These are phyloP conservation scores for Chromis chromis DNA, from an alignment of 2,797 vertebrate species.

Conservation along the genomic window DNA sequence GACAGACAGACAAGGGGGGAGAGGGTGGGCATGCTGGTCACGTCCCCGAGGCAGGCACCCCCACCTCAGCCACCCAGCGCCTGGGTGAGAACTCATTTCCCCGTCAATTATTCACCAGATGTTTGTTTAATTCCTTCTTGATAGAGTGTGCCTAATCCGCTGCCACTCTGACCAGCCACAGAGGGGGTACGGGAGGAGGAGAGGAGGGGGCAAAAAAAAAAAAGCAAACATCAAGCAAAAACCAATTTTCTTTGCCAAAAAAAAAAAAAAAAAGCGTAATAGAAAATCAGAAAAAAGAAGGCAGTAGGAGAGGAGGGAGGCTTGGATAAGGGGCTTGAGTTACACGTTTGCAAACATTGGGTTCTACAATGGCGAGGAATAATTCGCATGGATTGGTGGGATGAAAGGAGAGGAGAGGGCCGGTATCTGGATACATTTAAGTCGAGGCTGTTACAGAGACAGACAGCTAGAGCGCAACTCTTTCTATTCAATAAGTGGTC, in stretches of 20 bases:
- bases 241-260: conserved; percentile 73
- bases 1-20: conserved; percentile 41
- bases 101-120: conserved; percentile 86
- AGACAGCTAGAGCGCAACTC: conserved; percentile 3
- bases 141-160: conserved; percentile 85
- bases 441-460: conserved; percentile 40
- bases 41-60: conserved; percentile 60
- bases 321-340: conserved; percentile 31
- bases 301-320: conserved; percentile 5
- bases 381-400: conserved; percentile 44
- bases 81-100: conserved; percentile 83
- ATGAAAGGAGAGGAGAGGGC: conserved; percentile 37
- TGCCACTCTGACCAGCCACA: conserved; percentile 71
- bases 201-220: not conserved
- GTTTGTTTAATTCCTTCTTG: conserved; percentile 87
- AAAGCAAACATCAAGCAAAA: conserved; percentile 80
- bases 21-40: conserved; percentile 71
- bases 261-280: conserved; percentile 69
- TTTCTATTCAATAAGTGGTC: conserved; percentile 9
- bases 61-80: conserved; percentile 53
- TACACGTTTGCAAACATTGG: conserved; percentile 63
- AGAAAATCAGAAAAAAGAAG: conserved; percentile 61
- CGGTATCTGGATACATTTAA: conserved; percentile 39
- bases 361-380: conserved; percentile 49
- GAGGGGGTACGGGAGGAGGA: not conserved